These are phyloP conservation scores for Sorex araneus DNA, from an alignment of 2,113 vertebrate genomes.

Conservation along the genomic window DNA sequence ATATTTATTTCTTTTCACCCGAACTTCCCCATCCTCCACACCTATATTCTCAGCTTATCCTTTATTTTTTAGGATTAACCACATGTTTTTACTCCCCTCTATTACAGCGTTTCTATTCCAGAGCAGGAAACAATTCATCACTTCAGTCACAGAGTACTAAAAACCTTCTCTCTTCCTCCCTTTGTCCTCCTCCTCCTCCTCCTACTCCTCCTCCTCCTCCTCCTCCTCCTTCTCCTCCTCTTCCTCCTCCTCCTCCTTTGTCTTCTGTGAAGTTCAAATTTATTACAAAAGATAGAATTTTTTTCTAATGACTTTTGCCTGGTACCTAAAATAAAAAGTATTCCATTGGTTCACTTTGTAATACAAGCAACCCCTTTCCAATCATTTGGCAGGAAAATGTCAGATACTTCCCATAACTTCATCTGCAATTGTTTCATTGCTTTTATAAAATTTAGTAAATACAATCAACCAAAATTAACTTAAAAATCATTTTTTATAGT, in stretches of 20 bases:
- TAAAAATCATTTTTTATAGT: background rate
- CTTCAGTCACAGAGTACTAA: conserved; percentile 6
- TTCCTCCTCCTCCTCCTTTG: background rate
- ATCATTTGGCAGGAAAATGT: background rate
- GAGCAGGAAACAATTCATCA: conserved; percentile 41
- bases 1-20: background rate
- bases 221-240: background rate
- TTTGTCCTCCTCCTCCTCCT: too few relatives aligned
- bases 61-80: background rate
- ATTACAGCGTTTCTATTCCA: background rate
- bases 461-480: background rate
- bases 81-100: conserved; percentile 11
- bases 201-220: background rate
- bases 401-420: background rate
- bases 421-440: conserved; percentile 20
- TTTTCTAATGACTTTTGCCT: background rate
- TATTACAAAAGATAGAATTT: conserved; percentile 4
- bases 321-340: conserved; percentile 11
- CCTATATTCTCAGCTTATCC: background rate
- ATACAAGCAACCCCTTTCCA: conserved; percentile 1
- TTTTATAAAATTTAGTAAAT: conserved; percentile 54
- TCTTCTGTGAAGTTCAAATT: conserved; percentile 40
- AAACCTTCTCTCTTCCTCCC: background rate
- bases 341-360: background rate
- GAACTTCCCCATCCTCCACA: background rate